These are phyloP conservation scores for Chirona hameri DNA, from an alignment of 2,888 invertebrate genomes.

Conservation along the genomic window DNA sequence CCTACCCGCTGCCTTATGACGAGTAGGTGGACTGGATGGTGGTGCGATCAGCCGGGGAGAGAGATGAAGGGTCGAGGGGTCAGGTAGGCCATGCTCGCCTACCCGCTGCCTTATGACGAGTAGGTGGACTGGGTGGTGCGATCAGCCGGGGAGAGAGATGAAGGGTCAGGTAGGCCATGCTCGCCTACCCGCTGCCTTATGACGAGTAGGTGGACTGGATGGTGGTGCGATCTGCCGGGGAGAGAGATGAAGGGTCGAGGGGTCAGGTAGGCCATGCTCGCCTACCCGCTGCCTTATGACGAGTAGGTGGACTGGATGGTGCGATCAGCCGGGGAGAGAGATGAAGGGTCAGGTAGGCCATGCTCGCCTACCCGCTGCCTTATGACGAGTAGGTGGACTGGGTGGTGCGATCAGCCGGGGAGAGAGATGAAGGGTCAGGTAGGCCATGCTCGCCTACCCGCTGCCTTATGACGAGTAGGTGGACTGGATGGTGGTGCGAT, in stretches of 20 bases:
- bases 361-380: conserved; percentile 10
- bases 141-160: no score
- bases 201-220: neutral
- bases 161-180: conserved; percentile 27
- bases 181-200: neutral
- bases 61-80: conserved; percentile 47
- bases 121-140: no score
- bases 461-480: conserved; percentile 72
- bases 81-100: conserved; percentile 67
- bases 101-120: conserved; percentile 72
- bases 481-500: no score
- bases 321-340: no score
- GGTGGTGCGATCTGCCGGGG: no score
- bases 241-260: neutral
- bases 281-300: conserved; percentile 72
- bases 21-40: neutral
- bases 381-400: neutral
- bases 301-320: no score
- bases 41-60: no score
- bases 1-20: neutral
- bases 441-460: conserved; percentile 67
- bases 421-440: conserved; percentile 54
- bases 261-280: conserved; percentile 68
- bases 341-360: neutral
- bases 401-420: no score